Evolutionary conservation across 2,888 invertebrate genomes (phyloP), one percentile per base, ranked within the genome.

Genomic region (Trachelus iudaicus): DNA sequence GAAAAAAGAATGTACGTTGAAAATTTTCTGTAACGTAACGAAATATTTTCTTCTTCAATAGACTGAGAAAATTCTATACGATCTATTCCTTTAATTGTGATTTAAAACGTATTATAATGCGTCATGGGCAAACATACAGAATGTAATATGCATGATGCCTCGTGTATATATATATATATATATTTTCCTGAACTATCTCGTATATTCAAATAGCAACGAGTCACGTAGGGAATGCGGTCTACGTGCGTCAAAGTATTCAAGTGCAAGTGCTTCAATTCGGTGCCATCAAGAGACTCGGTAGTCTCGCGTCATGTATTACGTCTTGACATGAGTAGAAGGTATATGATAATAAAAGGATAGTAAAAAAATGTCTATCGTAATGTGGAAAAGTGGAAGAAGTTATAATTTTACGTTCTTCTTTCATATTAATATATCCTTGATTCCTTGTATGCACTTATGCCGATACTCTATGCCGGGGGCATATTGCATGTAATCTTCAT

Each of bases 91-190:
- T 1, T 35, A 12, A 1, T 23, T 23, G 23, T 23, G 1, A 56
- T 56, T 56, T 56, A 56, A 56, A 23, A 2, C 9, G 56, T 56
- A 40, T 56, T 56, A 9, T 56, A 23, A 56, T 56, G 9, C 23
- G 9, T 23, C 56, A 23, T 23, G 56, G 56, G 15, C 23, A 9
- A 56, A 56, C 2, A 56, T 56, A 56, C 23, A 23, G 15, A 15
- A 56, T 56, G 9, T 73, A 82, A 81, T 81, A 82, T 82, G 79
- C 77, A 81, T 78, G 81, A 79, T 69, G 37, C 37, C 40, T n/a
- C 68, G 11, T 34, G 15, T 69, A 33, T 35, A 75, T 73, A 34
- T 75, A 40, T 71, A 79, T 79, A 23, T 15, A 40, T 56, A 56
- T 56, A 56, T 56, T 23, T 56, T 2, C 23, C 23, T 56, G 2